A percentile compares a stretch with the other conserved stretches of the same genome.
Conservation (phyloP, 2,888 invertebrate genomes). For the Pycnomerus fuliginosus region DNA sequence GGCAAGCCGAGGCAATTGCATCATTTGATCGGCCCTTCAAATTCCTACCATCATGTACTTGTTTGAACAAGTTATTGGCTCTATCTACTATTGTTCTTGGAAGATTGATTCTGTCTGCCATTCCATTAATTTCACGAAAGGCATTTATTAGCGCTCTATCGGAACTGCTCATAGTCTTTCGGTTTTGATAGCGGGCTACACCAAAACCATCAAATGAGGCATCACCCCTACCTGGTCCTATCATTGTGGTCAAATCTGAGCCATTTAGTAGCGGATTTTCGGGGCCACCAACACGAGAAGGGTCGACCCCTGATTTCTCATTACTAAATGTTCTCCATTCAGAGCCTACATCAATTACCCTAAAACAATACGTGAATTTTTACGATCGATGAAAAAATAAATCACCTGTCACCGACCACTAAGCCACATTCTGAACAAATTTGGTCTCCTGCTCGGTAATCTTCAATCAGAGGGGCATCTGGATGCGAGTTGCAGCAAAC, state of each 20-base stretch:
- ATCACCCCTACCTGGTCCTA: constrained; percentile 71
- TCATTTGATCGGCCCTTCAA: constrained; percentile 93
- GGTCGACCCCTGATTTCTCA: constrained; percentile 95
- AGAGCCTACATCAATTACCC: constrained; percentile 99
- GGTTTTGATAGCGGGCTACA: constrained; percentile 71
- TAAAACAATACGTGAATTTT: constrained; percentile 47
- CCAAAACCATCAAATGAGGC: constrained; percentile 90
- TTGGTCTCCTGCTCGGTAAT: constrained; percentile 98
- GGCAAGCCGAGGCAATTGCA: constrained; percentile 97
- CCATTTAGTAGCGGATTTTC: constrained; percentile 96
- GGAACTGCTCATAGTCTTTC: constrained; percentile 85
- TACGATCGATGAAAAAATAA: constrained; percentile 29
- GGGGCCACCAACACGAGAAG: constrained; percentile 99
- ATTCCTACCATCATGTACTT: constrained; percentile 96
- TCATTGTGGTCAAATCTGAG: constrained; percentile 95
- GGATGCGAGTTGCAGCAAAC: constrained; percentile 94
- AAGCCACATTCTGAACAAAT: constrained; percentile 99
- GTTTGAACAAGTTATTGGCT: constrained; percentile 95
- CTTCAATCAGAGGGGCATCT: constrained; percentile 93
- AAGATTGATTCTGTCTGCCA: constrained; percentile 97
- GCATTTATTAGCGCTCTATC: constrained; percentile 95
- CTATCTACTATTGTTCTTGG: constrained; percentile 96
- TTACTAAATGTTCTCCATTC: constrained; percentile 99
- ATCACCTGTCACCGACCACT: constrained; percentile 95
- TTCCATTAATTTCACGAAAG: constrained; percentile 94